Percentiles rank a stretch among this genome's conserved stretches.
Conservation (phyloP, 2,113 vertebrate species). For the Chlorodrepanis virens region DNA sequence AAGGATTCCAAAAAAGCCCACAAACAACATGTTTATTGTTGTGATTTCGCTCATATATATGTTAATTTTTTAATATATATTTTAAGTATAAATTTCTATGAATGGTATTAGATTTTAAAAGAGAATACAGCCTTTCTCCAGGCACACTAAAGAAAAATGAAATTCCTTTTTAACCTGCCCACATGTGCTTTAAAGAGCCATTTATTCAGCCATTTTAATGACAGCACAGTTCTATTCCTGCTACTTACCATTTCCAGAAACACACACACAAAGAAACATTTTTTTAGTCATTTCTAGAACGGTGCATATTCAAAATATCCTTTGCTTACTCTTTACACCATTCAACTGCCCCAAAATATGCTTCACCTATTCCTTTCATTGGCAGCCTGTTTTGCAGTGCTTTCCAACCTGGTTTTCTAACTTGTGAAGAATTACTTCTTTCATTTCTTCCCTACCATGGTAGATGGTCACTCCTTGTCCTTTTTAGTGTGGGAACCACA, state of each 20-base stretch:
- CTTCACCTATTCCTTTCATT: neutral
- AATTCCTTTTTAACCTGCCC: neutral
- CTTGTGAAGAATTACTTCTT: neutral
- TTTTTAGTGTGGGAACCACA: neutral
- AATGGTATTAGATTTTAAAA: neutral
- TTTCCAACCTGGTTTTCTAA: neutral
- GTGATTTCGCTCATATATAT: neutral
- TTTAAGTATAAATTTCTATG: neutral
- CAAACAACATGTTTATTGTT: neutral
- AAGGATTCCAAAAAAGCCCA: neutral
- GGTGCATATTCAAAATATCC: neutral
- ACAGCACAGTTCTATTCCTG: neutral
- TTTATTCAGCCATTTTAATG: constrained; percentile 1
- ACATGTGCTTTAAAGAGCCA: neutral
- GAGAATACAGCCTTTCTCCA: neutral
- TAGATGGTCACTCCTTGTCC: neutral
- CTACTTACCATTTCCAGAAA: neutral
- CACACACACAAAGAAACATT: neutral
- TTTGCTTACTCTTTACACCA: neutral
- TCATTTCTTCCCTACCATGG: neutral
- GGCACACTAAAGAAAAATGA: neutral
- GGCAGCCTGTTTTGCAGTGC: neutral
- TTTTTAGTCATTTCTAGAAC: neutral
- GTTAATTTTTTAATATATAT: neutral
- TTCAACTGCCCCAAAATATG: neutral